Percentiles rank a stretch among this genome's conserved stretches.
Evolutionary conservation across 2,113 vertebrate genomes (phyloP).

Genomic region (Pavo muticus): DNA sequence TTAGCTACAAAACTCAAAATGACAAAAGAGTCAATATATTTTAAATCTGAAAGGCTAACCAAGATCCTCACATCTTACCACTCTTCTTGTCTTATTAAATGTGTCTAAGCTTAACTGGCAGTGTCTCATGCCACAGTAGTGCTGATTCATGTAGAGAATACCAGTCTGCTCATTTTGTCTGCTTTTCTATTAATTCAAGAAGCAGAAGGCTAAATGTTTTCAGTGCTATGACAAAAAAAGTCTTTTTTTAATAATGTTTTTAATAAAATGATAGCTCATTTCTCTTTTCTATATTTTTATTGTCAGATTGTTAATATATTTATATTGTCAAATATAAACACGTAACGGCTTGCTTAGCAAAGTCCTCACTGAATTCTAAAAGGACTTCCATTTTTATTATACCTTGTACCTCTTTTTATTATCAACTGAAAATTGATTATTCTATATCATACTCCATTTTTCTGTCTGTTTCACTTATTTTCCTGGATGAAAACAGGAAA

Average conservation of each 20-base stretch:
- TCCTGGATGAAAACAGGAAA: neutral
- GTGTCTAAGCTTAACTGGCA: neutral
- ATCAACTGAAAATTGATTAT: neutral
- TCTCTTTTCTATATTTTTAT: neutral
- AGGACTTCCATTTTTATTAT: neutral
- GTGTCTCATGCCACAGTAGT: neutral
- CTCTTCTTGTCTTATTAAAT: neutral
- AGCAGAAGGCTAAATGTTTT: neutral
- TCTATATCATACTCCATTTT: neutral
- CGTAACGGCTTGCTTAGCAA: neutral
- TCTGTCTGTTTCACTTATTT: neutral
- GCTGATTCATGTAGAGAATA: neutral
- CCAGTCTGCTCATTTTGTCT: neutral
- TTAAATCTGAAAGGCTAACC: neutral
- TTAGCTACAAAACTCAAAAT: neutral
- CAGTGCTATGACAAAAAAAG: neutral
- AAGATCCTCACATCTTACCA: neutral
- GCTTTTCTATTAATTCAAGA: neutral
- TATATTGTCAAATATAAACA: neutral
- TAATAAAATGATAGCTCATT: neutral
- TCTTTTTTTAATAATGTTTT: no score
- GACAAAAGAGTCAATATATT: neutral
- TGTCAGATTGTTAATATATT: no score
- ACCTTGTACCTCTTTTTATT: neutral
- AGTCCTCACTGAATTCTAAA: neutral